Evolutionary conservation across 2,888 invertebrate genomes (phyloP).

Genomic region (Rhagophthalmus giganteus): DNA sequence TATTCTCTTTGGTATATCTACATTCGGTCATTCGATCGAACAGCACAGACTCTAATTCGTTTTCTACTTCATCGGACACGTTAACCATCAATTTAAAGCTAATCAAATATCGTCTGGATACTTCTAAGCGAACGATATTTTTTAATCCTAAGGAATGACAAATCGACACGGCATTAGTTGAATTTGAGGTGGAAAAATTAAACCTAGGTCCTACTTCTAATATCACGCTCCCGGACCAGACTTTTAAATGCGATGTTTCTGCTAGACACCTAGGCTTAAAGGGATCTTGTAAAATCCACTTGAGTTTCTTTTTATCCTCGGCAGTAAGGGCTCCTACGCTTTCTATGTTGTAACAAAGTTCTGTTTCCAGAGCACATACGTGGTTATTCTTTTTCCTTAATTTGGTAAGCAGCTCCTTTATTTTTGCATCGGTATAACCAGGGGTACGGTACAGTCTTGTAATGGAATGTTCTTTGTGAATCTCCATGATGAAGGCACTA

Average conservation of each 20-base stretch:
- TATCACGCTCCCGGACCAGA: conserved; percentile 56
- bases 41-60: conserved; percentile 63
- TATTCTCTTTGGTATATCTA: conserved; percentile 69
- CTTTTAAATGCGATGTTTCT: conserved; percentile 58
- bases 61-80: conserved; percentile 52
- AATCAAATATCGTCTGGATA: conserved; percentile 76
- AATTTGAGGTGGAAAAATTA: conserved; percentile 94
- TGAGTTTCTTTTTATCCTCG: conserved; percentile 66
- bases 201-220: conserved; percentile 92
- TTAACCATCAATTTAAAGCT: conserved; percentile 54
- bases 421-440: conserved; percentile 64
- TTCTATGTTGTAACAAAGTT: conserved; percentile 82
- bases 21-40: conserved; percentile 96
- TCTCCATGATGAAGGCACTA: conserved; percentile 8
- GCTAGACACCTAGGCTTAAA: conserved; percentile 64
- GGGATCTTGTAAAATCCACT: conserved; percentile 79
- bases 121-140: conserved; percentile 79
- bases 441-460: conserved; percentile 67
- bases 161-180: conserved; percentile 94
- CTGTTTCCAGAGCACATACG: conserved; percentile 65
- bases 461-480: conserved; percentile 17
- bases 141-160: conserved; percentile 81
- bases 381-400: conserved; percentile 56
- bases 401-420: conserved; percentile 61
- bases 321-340: conserved; percentile 60